phyloP scores from a whole-genome alignment of 2,113 vertebrate genomes.

The Chiloscyllium plagiosum region DNA sequence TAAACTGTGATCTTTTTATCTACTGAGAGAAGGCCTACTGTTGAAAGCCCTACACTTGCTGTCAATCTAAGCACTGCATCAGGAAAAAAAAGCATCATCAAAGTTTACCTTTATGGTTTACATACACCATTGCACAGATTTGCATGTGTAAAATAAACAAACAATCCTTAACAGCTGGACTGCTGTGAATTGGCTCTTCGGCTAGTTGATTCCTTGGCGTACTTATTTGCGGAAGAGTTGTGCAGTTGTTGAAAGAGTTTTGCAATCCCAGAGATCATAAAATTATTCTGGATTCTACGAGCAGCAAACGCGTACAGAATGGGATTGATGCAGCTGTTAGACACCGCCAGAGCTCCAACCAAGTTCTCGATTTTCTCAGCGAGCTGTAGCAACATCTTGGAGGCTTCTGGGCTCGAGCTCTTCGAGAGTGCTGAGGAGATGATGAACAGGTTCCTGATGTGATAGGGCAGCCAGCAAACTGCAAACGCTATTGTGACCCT shows the following conservation, averaged over 20 bases:
- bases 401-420: constrained; percentile 34
- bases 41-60: too few species aligned
- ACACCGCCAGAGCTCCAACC: constrained; percentile 58
- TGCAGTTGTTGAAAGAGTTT: constrained; percentile 64
- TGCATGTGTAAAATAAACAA: not conserved
- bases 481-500: constrained; percentile 59
- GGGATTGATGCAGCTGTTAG: constrained; percentile 62
- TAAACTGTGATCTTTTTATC: not conserved
- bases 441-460: constrained; percentile 54
- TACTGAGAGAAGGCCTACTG: too few species aligned
- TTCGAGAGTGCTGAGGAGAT: constrained; percentile 44
- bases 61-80: not conserved
- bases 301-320: constrained; percentile 64
- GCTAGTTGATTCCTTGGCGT: not conserved
- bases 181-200: not conserved
- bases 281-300: constrained; percentile 56
- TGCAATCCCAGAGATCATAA: constrained; percentile 56
- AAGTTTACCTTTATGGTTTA: not conserved
- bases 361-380: constrained; percentile 49
- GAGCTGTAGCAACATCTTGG: constrained; percentile 42
- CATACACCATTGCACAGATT: not conserved
- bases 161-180: not conserved
- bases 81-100: not conserved
- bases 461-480: constrained; percentile 63
- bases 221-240: constrained; percentile 41